Evolutionary conservation across 2,888 invertebrate genomes (phyloP).

Genomic region (Microplitis deprimator): DNA sequence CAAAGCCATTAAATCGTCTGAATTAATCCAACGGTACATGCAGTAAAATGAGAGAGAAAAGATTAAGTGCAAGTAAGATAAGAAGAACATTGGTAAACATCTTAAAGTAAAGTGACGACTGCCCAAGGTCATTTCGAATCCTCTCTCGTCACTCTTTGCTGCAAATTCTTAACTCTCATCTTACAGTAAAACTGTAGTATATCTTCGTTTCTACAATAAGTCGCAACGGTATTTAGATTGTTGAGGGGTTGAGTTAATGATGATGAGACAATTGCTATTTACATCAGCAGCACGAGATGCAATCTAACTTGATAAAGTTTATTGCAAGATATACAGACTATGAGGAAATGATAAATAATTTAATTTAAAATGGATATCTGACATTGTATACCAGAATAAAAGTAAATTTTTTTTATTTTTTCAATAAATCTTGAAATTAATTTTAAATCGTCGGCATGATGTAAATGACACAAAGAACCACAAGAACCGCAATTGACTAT

Average conservation of each 20-base stretch:
- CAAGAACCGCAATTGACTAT: slow-evolving; percentile 13
- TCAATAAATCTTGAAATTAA: not conserved
- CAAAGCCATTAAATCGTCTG: slow-evolving; percentile 38
- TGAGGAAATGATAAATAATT: slow-evolving; percentile 16
- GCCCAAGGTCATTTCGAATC: slow-evolving; percentile 39
- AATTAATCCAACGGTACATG: slow-evolving; percentile 39
- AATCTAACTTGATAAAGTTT: slow-evolving; percentile 15
- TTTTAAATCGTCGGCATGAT: not conserved
- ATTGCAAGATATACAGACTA: not conserved
- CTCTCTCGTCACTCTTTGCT: slow-evolving; percentile 21
- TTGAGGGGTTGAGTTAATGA: slow-evolving; percentile 20
- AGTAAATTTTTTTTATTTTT: not conserved
- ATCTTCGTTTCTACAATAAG: not conserved
- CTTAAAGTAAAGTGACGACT: slow-evolving; percentile 24
- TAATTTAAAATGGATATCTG: slow-evolving; percentile 8
- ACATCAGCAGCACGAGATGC: slow-evolving; percentile 18
- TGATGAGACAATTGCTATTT: slow-evolving; percentile 32
- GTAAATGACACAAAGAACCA: not conserved
- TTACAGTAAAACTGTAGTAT: slow-evolving; percentile 13
- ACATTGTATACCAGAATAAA: not conserved
- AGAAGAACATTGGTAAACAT: not conserved
- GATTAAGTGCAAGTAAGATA: not conserved
- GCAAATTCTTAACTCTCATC: not conserved
- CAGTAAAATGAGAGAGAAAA: slow-evolving; percentile 18
- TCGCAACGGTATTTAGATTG: slow-evolving; percentile 31